phyloP scores from a whole-genome alignment of 2,113 vertebrate species.

The Platanista minor region DNA sequence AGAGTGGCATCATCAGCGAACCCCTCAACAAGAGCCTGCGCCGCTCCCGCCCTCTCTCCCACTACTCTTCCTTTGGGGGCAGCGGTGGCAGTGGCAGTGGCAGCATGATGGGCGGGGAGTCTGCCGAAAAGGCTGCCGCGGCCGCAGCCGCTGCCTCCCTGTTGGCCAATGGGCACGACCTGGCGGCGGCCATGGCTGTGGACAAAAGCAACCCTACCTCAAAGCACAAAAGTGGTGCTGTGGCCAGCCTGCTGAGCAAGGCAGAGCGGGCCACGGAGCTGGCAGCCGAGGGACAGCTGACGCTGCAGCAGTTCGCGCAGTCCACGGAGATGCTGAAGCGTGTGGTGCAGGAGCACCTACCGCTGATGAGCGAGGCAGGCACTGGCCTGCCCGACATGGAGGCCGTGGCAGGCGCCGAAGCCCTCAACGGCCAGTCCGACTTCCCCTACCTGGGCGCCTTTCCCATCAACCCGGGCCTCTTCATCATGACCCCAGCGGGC shows the following conservation, averaged over 20 bases:
- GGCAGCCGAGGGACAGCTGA: conserved; percentile 95
- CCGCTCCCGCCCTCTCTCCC: conserved; percentile 94
- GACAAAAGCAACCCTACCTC: conserved; percentile 92
- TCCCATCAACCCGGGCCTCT: conserved; percentile 98
- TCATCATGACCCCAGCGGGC: conserved; percentile 99
- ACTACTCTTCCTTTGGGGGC: conserved; percentile 93
- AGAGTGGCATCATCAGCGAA: conserved; percentile 97
- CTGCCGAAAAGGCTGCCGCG: conserved; percentile 82
- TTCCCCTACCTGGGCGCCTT: conserved; percentile 98
- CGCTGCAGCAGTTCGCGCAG: conserved; percentile 97
- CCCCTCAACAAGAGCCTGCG: conserved; percentile 98
- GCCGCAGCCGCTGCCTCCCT: conserved; percentile 62
- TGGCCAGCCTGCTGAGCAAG: conserved; percentile 90
- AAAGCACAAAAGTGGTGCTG: conserved; percentile 86
- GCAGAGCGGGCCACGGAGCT: conserved; percentile 93
- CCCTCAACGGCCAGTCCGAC: conserved; percentile 93
- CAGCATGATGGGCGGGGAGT: conserved; percentile 80
- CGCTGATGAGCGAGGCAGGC: conserved; percentile 90
- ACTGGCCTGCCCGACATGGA: conserved; percentile 93
- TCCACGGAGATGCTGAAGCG: conserved; percentile 96
- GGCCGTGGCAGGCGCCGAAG: conserved; percentile 91
- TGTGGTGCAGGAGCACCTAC: conserved; percentile 97
- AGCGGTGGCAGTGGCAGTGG: conserved; percentile 87
- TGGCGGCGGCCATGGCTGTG: conserved; percentile 75
- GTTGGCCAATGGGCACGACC: conserved; percentile 83